Evolutionary conservation across 2,113 vertebrate genomes (phyloP).

Genomic region (Phyllostomus discolor): DNA sequence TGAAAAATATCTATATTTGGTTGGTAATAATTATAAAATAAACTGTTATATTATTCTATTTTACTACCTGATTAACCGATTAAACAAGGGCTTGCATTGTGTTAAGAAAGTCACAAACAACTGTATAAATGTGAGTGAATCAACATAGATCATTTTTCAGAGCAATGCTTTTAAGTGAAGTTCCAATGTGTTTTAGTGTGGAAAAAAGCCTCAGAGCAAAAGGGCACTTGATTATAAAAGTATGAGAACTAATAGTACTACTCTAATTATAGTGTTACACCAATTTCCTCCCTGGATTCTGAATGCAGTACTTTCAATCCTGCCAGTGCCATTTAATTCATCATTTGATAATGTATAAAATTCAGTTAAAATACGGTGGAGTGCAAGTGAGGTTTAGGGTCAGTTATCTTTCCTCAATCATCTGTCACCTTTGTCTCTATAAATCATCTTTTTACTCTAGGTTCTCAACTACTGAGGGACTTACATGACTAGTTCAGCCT

Average conservation of each 20-base stretch:
- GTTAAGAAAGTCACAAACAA: not conserved
- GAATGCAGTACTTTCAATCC: not conserved
- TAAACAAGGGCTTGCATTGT: not conserved
- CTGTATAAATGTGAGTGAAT: not conserved
- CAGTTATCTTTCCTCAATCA: not conserved
- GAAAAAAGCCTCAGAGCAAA: not conserved
- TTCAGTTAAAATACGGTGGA: not conserved
- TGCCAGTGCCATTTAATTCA: not conserved
- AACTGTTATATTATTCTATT: not conserved
- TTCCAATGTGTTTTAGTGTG: not conserved
- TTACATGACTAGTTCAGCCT: not conserved
- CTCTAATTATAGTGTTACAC: not conserved
- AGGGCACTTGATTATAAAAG: not conserved
- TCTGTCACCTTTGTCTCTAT: not conserved
- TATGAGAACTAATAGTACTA: accelerated
- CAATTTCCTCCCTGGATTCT: not conserved
- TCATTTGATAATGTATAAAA: not conserved
- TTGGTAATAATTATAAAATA: not conserved
- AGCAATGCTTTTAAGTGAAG: not conserved
- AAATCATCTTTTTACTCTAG: not conserved
- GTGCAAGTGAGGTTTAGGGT: not conserved
- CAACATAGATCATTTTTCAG: not conserved
- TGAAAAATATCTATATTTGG: not conserved
- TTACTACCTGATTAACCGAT: not conserved
- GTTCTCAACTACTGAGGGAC: not conserved